Evolutionary conservation across 2,113 vertebrate genomes (phyloP), one percentile per base, ranked within the genome.

Genomic region (Colaptes auratus): DNA sequence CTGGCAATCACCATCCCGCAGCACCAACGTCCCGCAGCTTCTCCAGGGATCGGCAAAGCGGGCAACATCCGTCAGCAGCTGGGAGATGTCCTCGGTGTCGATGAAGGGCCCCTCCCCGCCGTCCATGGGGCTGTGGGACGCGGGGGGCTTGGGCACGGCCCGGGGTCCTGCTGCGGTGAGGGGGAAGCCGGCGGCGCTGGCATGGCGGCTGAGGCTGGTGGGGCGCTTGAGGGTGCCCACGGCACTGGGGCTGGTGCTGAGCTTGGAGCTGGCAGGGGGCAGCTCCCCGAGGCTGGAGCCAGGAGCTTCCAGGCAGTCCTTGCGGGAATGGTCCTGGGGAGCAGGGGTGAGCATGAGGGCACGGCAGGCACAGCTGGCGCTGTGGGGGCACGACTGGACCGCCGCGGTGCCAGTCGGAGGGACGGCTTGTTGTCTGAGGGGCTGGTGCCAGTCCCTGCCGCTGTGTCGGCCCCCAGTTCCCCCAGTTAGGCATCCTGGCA

Each of bases 21-120:
- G 90, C 61, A 99, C 98, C 36, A 98, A 98, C 96, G 3, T 99
- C 99, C 96, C 98, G 99, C 91, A 99, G 98, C 42, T 99, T 99
- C 96, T 99, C 99, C 91, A 99, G 98, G 2, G 98, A 9, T 99
- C 98, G 0, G 99, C 99, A 0, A 99, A 99, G 36, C 98, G 98
- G 1, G 98, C 98, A 71, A 99, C 99, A 0, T 99, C 98, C 0
- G 97, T 94, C 78, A 99, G 98, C 92, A 99, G 96, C 27, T 98
- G 97, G 2, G 98, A 97, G 95, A 99, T 99, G 97, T 99, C 99
- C 79, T 99, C 99, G 1, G 97, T 96, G 28, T 99, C 99, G 0
- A 98, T 97, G 88, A 97, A 97, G 2, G 95, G 69, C 5, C 98
- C 97, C 1, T 98, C 98, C 1, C 86, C 27, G 0, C 97, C 97